phyloP scores from a whole-genome alignment of 1,140 invertebrate species.

The Zophobas atratus region DNA sequence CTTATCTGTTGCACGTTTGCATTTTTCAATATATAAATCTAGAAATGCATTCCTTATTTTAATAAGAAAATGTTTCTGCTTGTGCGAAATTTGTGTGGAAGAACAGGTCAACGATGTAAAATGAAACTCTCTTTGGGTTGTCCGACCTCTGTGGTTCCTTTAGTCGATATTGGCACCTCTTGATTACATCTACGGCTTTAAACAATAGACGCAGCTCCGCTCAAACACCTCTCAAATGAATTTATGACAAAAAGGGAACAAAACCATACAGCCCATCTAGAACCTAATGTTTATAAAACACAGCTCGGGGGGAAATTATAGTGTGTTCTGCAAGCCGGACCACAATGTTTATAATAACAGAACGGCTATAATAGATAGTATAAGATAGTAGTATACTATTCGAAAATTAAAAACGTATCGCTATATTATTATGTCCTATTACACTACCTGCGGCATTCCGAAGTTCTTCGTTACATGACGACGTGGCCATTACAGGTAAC shows the following conservation, averaged over 20 bases:
- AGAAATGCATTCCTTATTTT: too few species aligned
- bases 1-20: too few species aligned
- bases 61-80: too few species aligned
- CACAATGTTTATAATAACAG: slow-evolving; percentile 25
- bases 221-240: background rate
- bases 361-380: slow-evolving; percentile 23
- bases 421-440: slow-evolving; percentile 27
- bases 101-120: too few species aligned
- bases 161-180: too few species aligned
- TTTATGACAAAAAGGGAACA: background rate
- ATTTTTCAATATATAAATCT: too few species aligned
- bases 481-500: slow-evolving; percentile 8
- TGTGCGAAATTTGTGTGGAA: too few species aligned
- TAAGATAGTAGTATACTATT: slow-evolving; percentile 25
- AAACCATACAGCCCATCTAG: slow-evolving; percentile 14
- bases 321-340: slow-evolving; percentile 25
- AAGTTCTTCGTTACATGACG: background rate
- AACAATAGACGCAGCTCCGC: background rate
- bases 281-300: slow-evolving; percentile 27
- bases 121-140: too few species aligned
- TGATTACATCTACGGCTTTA: too few species aligned
- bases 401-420: slow-evolving; percentile 29
- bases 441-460: slow-evolving; percentile 14
- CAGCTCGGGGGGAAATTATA: slow-evolving; percentile 12
- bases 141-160: too few species aligned